Conservation (phyloP, 1,140 invertebrate species). For the Melanaphis sacchari region DNA sequence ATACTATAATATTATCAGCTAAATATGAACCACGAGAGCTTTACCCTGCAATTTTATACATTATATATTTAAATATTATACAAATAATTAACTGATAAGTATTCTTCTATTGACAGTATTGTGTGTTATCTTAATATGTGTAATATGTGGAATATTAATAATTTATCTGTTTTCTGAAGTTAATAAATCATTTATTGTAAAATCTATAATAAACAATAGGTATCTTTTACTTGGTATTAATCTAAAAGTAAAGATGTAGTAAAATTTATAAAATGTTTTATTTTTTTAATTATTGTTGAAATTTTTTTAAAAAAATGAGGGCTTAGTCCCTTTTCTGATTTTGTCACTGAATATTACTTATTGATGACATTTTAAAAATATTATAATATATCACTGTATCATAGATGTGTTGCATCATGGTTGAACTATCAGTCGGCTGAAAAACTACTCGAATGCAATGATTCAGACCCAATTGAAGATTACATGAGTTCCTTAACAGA, state of each 20-base stretch:
- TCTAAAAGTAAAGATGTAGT: not conserved
- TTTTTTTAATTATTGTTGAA: not conserved
- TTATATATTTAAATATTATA: not conserved
- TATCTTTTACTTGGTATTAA: not conserved
- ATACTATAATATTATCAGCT: not conserved
- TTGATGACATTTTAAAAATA: not conserved
- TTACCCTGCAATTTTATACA: not conserved
- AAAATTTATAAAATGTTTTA: not conserved
- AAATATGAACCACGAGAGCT: not conserved
- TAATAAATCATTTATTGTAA: not conserved
- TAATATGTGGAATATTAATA: not conserved
- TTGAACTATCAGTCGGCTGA: conserved; percentile 66
- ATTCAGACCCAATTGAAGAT: conserved; percentile 65
- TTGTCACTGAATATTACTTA: not conserved
- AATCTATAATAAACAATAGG: not conserved
- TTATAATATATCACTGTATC: conserved; percentile 34
- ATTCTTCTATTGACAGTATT: not conserved
- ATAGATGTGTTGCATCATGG: conserved; percentile 78
- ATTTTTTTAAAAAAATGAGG: not conserved
- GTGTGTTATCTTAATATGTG: not conserved
- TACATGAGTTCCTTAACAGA: conserved; percentile 74
- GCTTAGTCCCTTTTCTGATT: not conserved
- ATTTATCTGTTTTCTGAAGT: not conserved
- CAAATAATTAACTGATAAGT: not conserved
- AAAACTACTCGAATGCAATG: conserved; percentile 57